A percentile compares a stretch with the other conserved stretches of the same genome.
These are phyloP conservation scores for Hyles euphorbiae DNA, from an alignment of 1,140 invertebrate genomes.

Conservation along the genomic window DNA sequence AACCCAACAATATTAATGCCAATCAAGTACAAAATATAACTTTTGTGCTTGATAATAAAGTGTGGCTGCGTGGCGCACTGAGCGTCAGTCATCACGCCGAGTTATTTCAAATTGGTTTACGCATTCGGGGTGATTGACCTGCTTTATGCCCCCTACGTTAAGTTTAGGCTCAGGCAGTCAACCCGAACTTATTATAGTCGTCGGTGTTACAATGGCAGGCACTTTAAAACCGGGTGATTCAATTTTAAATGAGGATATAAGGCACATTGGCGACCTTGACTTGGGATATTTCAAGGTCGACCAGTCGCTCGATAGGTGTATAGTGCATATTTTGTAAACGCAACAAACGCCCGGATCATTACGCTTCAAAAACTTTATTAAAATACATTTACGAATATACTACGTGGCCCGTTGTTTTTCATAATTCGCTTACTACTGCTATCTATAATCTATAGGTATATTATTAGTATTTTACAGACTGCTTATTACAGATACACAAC, in stretches of 20 bases:
- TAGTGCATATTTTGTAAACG: conserved; percentile 13
- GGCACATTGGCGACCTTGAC: conserved; percentile 45
- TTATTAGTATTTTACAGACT: too few relatives aligned
- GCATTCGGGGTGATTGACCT: conserved; percentile 49
- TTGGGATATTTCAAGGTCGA: conserved; percentile 45
- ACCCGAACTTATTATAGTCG: conserved; percentile 55
- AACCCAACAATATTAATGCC: too few relatives aligned
- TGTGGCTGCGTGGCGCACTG: conserved; percentile 8
- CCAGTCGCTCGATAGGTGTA: conserved; percentile 15
- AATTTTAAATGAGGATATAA: conserved; percentile 28
- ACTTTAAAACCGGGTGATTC: conserved; percentile 30
- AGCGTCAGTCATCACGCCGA: conserved; percentile 32
- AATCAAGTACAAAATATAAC: too few relatives aligned
- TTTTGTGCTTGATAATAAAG: too few relatives aligned
- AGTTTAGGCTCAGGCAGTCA: conserved; percentile 45
- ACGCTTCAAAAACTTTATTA: conserved; percentile 7
- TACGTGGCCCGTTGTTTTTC: neutral
- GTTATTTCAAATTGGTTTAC: conserved; percentile 57
- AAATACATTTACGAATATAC: neutral
- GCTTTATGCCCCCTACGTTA: conserved; percentile 38
- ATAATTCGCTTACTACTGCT: too few relatives aligned
- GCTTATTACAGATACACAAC: too few relatives aligned
- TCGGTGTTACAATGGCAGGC: conserved; percentile 48
- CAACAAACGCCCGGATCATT: conserved; percentile 9
- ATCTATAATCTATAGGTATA: too few relatives aligned